A percentile compares a stretch with the other conserved stretches of the same genome.
Conservation (phyloP, 1,140 invertebrate species). For the Drosophila subpulchrella region DNA sequence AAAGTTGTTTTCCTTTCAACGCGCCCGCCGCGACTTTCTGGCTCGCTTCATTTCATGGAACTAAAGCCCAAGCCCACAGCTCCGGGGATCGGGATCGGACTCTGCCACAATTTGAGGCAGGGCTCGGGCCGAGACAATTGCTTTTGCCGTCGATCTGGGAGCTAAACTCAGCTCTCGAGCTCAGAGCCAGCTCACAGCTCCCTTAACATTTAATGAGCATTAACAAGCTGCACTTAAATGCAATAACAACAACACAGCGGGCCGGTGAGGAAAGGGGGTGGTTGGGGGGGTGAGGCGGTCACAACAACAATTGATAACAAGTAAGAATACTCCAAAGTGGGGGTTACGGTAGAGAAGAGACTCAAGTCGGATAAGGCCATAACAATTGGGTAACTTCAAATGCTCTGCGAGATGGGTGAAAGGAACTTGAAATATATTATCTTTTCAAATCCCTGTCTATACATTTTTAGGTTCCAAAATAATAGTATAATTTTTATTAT, state of each 20-base stretch:
- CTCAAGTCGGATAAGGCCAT: conserved; percentile 2
- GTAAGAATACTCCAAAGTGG: conserved; percentile 62
- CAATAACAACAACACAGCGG: conserved; percentile 63
- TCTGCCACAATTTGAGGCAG: conserved; percentile 44
- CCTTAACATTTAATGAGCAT: conserved; percentile 83
- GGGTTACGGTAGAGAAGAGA: conserved; percentile 12
- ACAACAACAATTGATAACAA: conserved; percentile 79
- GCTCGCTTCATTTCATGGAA: conserved; percentile 73
- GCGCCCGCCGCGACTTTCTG: conserved; percentile 68
- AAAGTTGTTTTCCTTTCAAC: conserved; percentile 55
- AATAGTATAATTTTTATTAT: too few relatives aligned
- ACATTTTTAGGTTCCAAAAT: too few relatives aligned
- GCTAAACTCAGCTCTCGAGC: conserved; percentile 31
- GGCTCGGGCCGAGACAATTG: conserved; percentile 20
- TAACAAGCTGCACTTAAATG: conserved; percentile 82
- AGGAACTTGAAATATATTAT: too few relatives aligned
- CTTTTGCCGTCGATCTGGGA: conserved; percentile 17
- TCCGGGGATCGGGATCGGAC: conserved; percentile 29
- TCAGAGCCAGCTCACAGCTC: conserved; percentile 47
- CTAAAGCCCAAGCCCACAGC: conserved; percentile 55
- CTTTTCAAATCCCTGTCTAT: too few relatives aligned
- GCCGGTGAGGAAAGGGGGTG: conserved; percentile 3
- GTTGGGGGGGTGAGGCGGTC: conserved; percentile 3
- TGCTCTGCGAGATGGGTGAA: conserved; percentile 21
- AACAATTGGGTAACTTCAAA: conserved; percentile 1